Base-by-base conservation (phyloP, 2,113 vertebrate genomes). In the Ginglymostoma cirratum region DNA sequence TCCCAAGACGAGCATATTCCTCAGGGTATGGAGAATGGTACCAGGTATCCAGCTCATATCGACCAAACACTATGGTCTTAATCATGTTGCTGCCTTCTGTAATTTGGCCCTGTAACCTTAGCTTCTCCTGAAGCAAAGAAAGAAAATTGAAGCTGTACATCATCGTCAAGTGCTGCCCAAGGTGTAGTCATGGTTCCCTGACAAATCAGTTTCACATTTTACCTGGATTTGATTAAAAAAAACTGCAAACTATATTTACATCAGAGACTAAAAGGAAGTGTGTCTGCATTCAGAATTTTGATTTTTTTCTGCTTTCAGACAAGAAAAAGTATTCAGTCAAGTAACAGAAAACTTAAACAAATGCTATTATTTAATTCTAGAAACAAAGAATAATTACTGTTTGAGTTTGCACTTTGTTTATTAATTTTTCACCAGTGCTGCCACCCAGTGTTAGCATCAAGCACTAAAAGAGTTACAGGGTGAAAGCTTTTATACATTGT, bases 41-140 rank as follows among this genome's bases (percentile, higher is more conserved):
- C 99, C 99, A 99, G 30, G 99, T 99, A 96, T 99, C 99, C 96
- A 99, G 97, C 97, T 99, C 99, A 0, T 99, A 99, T 83, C 99
- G 99, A n/a, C 99, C 99, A 95, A 99, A 99, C 66, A 99, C 97
- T 21, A 99, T 99, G 21, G 99, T 99, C 97, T 99, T 99, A 96
- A 99, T 99, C 99, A 99, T 99, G 97, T 99, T 99, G 96, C 98
- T 99, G 96, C 99, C 99, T 96, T 99, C 99, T 0, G 99, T 99
- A 97, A 99, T 99, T 96, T 99, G 99, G 92, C 99, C 99, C 97
- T 99, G 99, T 72, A 99, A 98, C 67, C 99, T 97, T 87, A 99
- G 96, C 97, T 99, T 99, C 96, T 99, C 99, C 99, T 99, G 93
- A 24, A 55, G 83, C 52, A 95, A 87, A 89, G 80, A 67, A 15